Evolutionary conservation across 37 sponge, comb jelly and placozoan species (phyloP), one percentile per base, ranked within the genome.

Genomic region (Corticium candelabrum): DNA sequence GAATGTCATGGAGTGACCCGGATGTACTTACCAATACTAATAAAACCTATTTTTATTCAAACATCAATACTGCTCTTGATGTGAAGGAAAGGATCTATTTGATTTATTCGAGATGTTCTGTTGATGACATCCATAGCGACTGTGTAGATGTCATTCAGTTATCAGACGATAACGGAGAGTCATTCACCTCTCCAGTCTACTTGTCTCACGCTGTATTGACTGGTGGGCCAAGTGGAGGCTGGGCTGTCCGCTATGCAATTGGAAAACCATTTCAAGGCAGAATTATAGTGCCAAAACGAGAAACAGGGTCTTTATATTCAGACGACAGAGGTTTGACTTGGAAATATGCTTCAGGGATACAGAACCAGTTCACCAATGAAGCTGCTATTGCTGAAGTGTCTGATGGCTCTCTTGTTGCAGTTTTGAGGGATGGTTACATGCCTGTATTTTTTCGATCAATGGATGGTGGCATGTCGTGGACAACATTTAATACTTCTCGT

Each of bases 21-120:
- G 73, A 30, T 29, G 29, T 15, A 32, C 73, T 70, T 4, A 70
- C 73, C 29, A 32, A 70, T 7, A 34, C 29, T 5, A 70, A 70
- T 70, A 32, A 7, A 32, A 70, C 73, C 29, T 15, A 70, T 70
- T 70, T 70, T 32, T 70, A 70, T 15, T 70, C 73, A 32, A 70
- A 70, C 36, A 7, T 32, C 31, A 70, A 70, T 15, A 34, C 31
- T 7, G 73, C 31, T 7, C 31, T 70, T 5, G 73, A 70, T 70
- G 5, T 4, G 5, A 5, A 7, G 73, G 21, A 7, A 32, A 29
- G 31, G 21, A 32, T 70, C 73, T 70, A 15, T 4, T 29, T 70
- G 73, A 5, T 70, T 32, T 70, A 29, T 15, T 29, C 7, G 5
- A 7, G 31, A 5, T 70, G 73, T 70, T 7, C 31, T 4, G 73